Conservation (phyloP, 2,797 vertebrate species). For the Paratrypauchen microcephalus region DNA sequence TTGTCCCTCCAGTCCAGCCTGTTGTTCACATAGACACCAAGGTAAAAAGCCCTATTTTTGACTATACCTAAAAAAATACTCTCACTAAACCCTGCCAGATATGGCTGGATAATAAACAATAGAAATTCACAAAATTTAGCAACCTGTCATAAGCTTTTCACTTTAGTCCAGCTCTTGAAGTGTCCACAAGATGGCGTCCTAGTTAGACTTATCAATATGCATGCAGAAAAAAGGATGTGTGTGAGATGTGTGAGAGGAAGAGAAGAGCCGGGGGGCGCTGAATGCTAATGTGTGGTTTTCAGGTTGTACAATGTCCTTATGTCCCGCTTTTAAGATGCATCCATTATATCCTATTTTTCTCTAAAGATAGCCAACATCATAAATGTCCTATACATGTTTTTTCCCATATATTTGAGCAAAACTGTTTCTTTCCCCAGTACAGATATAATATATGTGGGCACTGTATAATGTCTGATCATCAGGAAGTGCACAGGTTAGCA, state of each 20-base stretch:
- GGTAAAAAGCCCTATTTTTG: too few species aligned
- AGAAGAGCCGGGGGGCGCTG: conserved; percentile 28
- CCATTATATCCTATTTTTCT: not conserved
- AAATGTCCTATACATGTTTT: too few species aligned
- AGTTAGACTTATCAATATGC: conserved; percentile 54
- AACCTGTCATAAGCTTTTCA: not conserved
- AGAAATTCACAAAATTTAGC: not conserved
- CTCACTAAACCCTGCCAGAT: too few species aligned
- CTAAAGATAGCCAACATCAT: not conserved
- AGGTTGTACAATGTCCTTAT: not conserved
- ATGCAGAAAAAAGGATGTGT: conserved; percentile 22
- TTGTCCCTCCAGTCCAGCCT: too few species aligned
- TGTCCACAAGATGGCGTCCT: conserved; percentile 71
- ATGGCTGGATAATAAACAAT: too few species aligned
- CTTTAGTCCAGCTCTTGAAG: conserved; percentile 18
- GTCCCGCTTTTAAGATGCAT: not conserved
- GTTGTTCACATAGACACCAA: too few species aligned
- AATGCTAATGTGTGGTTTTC: conserved; percentile 55
- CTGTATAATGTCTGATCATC: too few species aligned
- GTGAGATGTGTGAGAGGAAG: conserved; percentile 17
- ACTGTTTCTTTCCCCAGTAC: too few species aligned
- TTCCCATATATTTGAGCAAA: too few species aligned
- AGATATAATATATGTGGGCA: too few species aligned
- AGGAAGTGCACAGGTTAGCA: too few species aligned
- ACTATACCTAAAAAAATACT: too few species aligned